These are phyloP conservation scores for Pangasius sanitwongsei DNA, from an alignment of 2,797 vertebrate species.

Conservation along the genomic window DNA sequence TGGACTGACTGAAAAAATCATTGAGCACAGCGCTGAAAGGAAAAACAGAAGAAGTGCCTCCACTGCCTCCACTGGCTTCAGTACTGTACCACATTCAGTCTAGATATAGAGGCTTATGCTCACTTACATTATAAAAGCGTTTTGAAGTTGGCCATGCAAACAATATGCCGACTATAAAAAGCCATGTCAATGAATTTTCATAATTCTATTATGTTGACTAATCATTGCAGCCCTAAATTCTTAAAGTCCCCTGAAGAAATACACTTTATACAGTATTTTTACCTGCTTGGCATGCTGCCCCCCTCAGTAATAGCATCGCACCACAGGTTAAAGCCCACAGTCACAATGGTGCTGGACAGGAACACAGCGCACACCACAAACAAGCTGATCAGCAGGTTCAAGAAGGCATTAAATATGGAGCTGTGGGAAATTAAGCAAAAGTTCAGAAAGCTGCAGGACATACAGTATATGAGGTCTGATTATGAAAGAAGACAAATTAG, in stretches of 20 bases:
- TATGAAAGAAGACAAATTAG: not conserved
- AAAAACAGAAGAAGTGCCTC: not conserved
- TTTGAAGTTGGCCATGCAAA: not conserved
- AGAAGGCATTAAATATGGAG: slow-evolving; percentile 92
- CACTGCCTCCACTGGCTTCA: not conserved
- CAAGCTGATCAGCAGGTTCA: slow-evolving; percentile 92
- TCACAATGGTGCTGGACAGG: slow-evolving; percentile 94
- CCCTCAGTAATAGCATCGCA: slow-evolving; percentile 92
- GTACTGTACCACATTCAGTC: not conserved
- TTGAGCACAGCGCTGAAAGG: not conserved
- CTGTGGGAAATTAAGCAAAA: slow-evolving; percentile 69
- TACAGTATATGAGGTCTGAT: not conserved
- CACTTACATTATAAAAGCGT: not conserved
- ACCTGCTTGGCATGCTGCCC: slow-evolving; percentile 89
- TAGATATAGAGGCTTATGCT: not conserved
- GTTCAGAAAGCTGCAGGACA: not conserved
- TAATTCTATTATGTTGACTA: not conserved
- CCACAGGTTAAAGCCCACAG: slow-evolving; percentile 97
- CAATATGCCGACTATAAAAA: not conserved
- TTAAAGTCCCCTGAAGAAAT: not conserved
- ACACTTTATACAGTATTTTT: slow-evolving; percentile 39
- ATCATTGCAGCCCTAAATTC: not conserved
- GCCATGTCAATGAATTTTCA: not conserved
- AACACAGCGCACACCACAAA: slow-evolving; percentile 91
- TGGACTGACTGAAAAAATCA: not conserved